These are phyloP conservation scores for Paedocypris sp. DNA, from an alignment of 2,113 vertebrate genomes.

Conservation along the genomic window DNA sequence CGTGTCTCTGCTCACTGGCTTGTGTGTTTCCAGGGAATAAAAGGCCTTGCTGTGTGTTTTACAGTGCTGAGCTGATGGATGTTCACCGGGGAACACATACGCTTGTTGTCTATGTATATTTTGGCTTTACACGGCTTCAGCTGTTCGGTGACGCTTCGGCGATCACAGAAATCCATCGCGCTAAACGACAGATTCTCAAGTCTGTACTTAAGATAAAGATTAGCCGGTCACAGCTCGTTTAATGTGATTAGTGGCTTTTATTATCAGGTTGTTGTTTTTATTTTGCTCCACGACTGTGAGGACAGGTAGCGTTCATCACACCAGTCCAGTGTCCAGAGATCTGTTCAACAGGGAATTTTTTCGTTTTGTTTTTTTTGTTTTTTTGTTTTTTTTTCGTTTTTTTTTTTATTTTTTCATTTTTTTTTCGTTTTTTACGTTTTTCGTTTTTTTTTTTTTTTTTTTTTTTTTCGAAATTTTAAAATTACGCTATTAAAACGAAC, in stretches of 20 bases:
- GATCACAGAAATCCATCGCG: not conserved
- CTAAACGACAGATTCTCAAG: not conserved
- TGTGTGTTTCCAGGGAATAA: not conserved
- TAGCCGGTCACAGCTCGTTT: conserved; percentile 1
- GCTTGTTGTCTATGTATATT: not conserved
- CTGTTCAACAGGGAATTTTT: no score
- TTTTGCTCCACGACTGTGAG: not conserved
- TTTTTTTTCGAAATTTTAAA: no score
- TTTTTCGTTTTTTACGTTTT: no score
- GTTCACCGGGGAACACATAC: not conserved
- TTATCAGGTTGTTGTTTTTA: not conserved
- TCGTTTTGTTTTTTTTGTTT: no score
- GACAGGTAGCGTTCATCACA: no score
- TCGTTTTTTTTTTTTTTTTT: no score
- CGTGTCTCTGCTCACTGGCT: not conserved
- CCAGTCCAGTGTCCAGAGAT: no score
- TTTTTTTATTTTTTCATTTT: no score
- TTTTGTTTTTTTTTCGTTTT: no score
- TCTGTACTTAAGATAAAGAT: not conserved
- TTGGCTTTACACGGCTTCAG: no score
- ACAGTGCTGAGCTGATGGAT: conserved; percentile 1
- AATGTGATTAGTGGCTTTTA: not conserved
- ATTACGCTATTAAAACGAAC: no score
- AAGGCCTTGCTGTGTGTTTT: conserved; percentile 7
- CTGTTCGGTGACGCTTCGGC: not conserved